A percentile compares a stretch with the other conserved stretches of the same genome.
These are phyloP conservation scores for Drosophila ustulata DNA, from an alignment of 2,888 invertebrate genomes.

Conservation along the genomic window DNA sequence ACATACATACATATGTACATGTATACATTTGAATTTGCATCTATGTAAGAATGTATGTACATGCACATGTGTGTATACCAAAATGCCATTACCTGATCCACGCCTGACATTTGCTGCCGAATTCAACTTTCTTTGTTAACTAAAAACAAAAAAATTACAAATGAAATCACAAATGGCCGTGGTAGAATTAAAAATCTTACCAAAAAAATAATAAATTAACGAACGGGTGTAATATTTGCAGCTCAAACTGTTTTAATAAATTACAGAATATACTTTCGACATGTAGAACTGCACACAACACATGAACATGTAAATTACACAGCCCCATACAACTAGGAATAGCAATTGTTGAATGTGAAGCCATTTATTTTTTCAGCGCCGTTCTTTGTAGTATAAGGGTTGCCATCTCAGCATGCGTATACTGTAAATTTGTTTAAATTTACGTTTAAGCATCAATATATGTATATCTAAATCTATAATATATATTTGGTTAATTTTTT, in stretches of 20 bases:
- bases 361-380: slow-evolving; percentile 49
- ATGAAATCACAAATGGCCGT: slow-evolving; percentile 7
- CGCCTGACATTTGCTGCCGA: slow-evolving; percentile 93
- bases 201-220: slow-evolving; percentile 79
- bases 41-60: slow-evolving; percentile 8
- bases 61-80: slow-evolving; percentile 53
- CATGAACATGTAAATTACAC: slow-evolving; percentile 49
- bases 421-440: neutral
- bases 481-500: too few relatives aligned
- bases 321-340: slow-evolving; percentile 35
- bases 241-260: slow-evolving; percentile 62
- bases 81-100: slow-evolving; percentile 91
- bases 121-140: slow-evolving; percentile 76
- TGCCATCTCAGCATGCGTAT: slow-evolving; percentile 8
- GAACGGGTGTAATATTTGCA: slow-evolving; percentile 62
- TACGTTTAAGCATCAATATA: too few relatives aligned
- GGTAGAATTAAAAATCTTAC: slow-evolving; percentile 43
- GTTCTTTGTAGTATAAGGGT: slow-evolving; percentile 30
- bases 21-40: neutral
- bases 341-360: slow-evolving; percentile 22
- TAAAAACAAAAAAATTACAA: slow-evolving; percentile 44
- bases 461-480: too few relatives aligned
- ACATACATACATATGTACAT: neutral
- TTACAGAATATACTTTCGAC: slow-evolving; percentile 66
- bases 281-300: slow-evolving; percentile 67